phyloP scores from a whole-genome alignment of 2,113 vertebrate genomes.

The Neogobius melanostomus region DNA sequence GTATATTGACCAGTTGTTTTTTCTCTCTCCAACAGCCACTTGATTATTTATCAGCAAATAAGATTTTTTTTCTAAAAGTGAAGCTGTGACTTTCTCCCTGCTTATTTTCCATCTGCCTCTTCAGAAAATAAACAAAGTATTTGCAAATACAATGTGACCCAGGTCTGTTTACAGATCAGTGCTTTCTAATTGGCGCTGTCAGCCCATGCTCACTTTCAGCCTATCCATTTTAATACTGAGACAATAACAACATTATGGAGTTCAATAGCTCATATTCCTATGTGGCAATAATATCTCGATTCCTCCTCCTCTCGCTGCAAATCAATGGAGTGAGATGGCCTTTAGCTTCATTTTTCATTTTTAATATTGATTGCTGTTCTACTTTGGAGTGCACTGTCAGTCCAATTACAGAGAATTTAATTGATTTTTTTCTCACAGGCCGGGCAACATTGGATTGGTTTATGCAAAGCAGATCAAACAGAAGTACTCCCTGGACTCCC shows the following conservation, averaged over 20 bases:
- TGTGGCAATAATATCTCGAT: slow-evolving; percentile 64
- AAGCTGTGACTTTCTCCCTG: background rate
- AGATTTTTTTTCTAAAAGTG: background rate
- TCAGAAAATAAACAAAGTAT: slow-evolving; percentile 47
- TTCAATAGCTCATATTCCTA: slow-evolving; percentile 66
- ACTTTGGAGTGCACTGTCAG: slow-evolving; percentile 73
- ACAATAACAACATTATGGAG: slow-evolving; percentile 68
- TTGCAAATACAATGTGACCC: slow-evolving; percentile 45
- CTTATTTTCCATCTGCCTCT: slow-evolving; percentile 11
- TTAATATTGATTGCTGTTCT: slow-evolving; percentile 74
- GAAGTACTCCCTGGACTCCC: slow-evolving; percentile 65
- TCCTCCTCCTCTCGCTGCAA: slow-evolving; percentile 58
- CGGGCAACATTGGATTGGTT: slow-evolving; percentile 73
- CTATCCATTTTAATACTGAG: slow-evolving; percentile 59
- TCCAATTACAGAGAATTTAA: slow-evolving; percentile 76
- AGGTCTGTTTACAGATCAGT: slow-evolving; percentile 61
- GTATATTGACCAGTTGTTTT: background rate
- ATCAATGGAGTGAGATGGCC: slow-evolving; percentile 73
- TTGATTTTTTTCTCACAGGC: slow-evolving; percentile 77
- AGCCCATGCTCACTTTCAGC: slow-evolving; percentile 42
- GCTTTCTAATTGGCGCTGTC: slow-evolving; percentile 62
- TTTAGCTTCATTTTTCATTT: slow-evolving; percentile 80
- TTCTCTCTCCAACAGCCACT: background rate
- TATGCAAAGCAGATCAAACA: slow-evolving; percentile 78
- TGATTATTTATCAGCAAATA: background rate